Evolutionary conservation across 2,888 invertebrate genomes (phyloP), one percentile per base, ranked within the genome.

Genomic region (Anoplius nigerrimus): DNA sequence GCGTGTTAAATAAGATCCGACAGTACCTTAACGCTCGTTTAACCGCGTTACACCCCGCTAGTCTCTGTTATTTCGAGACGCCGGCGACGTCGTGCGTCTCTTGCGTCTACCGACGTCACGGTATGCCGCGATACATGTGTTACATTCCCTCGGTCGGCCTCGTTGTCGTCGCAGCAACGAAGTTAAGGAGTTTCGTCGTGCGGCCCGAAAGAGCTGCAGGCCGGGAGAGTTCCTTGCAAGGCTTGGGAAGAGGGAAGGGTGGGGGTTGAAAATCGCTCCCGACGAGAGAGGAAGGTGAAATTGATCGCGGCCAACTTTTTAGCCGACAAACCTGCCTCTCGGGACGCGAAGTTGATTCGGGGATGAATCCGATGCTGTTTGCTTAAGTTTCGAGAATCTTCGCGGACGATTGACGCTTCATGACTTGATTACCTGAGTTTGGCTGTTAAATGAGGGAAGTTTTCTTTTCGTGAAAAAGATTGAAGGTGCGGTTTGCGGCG

Each of bases 241-340:
- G 18, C 13, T 5, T 13, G n/a, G 51, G 51, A 51, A 16, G n/a
- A 51, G 51, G 20, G 42, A 43, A 20, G 5, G 27, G 13, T 42
- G 63, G 51, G 42, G 58, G 21, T 54, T 34, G 34, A 34, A 34
- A 22, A 45, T 16, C 34, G 52, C 43, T 52, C 20, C 20, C 62
- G 54, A 20, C 45, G 45, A 48, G 51, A 56, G 45, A 54, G 22
- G 62, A 43, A 69, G 24, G 68, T 61, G 21, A 77, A 72, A 75
- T 77, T 77, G 75, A 72, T 75, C 72, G 54, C 56, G 46, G 5
- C 60, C 58, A 75, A 71, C 68, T 72, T 75, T 70, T 77, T 75
- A 72, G 66, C 57, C 63, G 72, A 70, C 55, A 51, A 69, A 71
- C 65, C 62, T 1, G 1, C 1, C 34, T 13, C 34, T 46, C 58